Percentiles rank a stretch among this genome's conserved stretches.
phyloP scores from a whole-genome alignment of 2,113 vertebrate genomes.

The Pachypanchax playfairii region DNA sequence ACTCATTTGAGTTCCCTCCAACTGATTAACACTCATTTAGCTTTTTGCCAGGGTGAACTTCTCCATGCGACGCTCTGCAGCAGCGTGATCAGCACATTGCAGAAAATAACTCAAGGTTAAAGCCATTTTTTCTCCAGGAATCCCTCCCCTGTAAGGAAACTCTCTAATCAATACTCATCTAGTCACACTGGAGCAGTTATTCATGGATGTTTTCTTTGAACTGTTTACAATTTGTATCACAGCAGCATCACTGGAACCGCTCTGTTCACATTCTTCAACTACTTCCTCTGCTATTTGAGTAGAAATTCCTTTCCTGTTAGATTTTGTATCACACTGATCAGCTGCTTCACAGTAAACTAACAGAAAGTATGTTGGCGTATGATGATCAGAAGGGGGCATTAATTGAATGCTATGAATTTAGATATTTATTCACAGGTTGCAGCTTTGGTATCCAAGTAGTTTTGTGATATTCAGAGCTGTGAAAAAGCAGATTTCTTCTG shows the following conservation, averaged over 20 bases:
- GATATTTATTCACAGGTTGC: not conserved
- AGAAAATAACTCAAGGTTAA: conserved; percentile 18
- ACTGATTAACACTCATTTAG: conserved; percentile 25
- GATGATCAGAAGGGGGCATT: not conserved
- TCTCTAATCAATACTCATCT: conserved; percentile 44
- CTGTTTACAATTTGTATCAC: conserved; percentile 32
- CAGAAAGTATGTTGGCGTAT: too few species aligned
- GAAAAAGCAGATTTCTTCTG: too few species aligned
- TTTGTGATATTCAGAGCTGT: too few species aligned
- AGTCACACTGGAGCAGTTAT: conserved; percentile 25
- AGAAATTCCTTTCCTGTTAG: too few species aligned
- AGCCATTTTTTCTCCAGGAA: conserved; percentile 15
- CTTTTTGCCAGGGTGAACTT: conserved; percentile 21
- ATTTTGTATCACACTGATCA: too few species aligned
- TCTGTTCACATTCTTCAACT: not conserved
- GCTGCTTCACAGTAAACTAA: too few species aligned
- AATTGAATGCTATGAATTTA: not conserved
- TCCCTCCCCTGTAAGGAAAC: not conserved
- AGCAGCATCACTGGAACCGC: not conserved
- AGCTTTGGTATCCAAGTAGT: conserved; percentile 4
- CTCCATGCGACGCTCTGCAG: conserved; percentile 7
- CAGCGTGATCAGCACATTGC: conserved; percentile 35
- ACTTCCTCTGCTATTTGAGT: not conserved
- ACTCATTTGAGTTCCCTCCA: not conserved
- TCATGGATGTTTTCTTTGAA: conserved; percentile 32